Percentiles rank a stretch among this genome's conserved stretches.
Evolutionary conservation across 1,140 invertebrate species (phyloP).

Genomic region (Heliconius nattereri): DNA sequence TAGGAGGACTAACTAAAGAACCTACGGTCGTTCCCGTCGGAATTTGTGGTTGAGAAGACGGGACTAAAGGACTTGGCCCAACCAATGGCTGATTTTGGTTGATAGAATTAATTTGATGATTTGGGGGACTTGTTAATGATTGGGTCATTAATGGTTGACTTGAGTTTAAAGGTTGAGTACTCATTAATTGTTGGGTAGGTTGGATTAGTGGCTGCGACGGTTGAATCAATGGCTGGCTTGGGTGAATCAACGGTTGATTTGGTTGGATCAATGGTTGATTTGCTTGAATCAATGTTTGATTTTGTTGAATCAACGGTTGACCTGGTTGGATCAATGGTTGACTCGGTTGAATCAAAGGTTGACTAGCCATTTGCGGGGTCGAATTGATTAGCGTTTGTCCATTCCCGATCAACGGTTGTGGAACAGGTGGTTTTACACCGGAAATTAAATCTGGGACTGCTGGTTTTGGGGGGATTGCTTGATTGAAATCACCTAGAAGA

Average conservation of each 20-base stretch:
- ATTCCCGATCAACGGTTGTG: constrained; percentile 41
- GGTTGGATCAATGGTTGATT: constrained; percentile 25
- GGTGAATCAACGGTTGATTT: constrained; percentile 38
- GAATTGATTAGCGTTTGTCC: constrained; percentile 41
- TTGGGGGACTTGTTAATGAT: constrained; percentile 25
- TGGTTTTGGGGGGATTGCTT: constrained; percentile 52
- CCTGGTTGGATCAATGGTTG: constrained; percentile 30
- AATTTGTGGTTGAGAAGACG: constrained; percentile 52
- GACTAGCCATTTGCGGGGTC: constrained; percentile 32
- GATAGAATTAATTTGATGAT: constrained; percentile 17
- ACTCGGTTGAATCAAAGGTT: constrained; percentile 30
- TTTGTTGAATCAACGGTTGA: constrained; percentile 19
- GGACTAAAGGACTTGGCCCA: constrained; percentile 46
- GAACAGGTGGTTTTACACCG: constrained; percentile 61
- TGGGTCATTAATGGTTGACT: constrained; percentile 19
- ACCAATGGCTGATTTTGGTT: constrained; percentile 51
- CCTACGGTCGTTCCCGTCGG: constrained; percentile 57
- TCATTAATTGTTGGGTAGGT: constrained; percentile 27
- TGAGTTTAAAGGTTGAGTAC: constrained; percentile 36
- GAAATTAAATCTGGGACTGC: constrained; percentile 69
- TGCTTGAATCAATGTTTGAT: constrained; percentile 31
- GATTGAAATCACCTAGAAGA: constrained; percentile 36
- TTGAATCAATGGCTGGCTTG: constrained; percentile 42
- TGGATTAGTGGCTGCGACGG: constrained; percentile 43
- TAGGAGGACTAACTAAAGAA: constrained; percentile 55